phyloP scores from a whole-genome alignment of 2,113 vertebrate genomes.

The Otolemur garnettii region DNA sequence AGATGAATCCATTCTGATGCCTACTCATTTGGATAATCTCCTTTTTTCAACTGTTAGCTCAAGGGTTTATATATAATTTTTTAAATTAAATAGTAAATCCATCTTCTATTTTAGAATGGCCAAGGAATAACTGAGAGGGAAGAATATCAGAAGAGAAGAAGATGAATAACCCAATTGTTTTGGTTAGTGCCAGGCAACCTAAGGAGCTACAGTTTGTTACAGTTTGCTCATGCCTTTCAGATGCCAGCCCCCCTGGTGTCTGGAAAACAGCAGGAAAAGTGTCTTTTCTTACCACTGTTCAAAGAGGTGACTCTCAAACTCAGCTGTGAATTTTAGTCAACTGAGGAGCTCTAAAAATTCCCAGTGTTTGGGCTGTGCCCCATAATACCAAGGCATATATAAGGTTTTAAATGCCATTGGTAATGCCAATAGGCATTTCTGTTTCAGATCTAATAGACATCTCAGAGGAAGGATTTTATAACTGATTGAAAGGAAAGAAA shows the following conservation, averaged over 20 bases:
- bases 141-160: background rate
- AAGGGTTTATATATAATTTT: background rate
- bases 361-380: background rate
- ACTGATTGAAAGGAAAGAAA: background rate
- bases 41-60: background rate
- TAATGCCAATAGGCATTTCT: background rate
- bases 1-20: background rate
- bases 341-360: background rate
- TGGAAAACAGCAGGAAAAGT: background rate
- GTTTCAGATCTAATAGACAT: background rate
- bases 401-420: background rate
- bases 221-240: background rate
- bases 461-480: background rate
- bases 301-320: background rate
- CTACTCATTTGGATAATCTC: background rate
- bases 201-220: background rate
- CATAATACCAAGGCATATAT: background rate
- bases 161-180: background rate
- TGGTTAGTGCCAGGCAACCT: background rate
- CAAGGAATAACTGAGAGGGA: background rate
- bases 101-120: background rate
- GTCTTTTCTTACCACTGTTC: background rate
- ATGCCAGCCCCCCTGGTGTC: background rate
- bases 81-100: background rate
- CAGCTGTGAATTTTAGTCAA: background rate